Conservation (phyloP, 2,888 invertebrate genomes). For the Cylloceria caligata region DNA sequence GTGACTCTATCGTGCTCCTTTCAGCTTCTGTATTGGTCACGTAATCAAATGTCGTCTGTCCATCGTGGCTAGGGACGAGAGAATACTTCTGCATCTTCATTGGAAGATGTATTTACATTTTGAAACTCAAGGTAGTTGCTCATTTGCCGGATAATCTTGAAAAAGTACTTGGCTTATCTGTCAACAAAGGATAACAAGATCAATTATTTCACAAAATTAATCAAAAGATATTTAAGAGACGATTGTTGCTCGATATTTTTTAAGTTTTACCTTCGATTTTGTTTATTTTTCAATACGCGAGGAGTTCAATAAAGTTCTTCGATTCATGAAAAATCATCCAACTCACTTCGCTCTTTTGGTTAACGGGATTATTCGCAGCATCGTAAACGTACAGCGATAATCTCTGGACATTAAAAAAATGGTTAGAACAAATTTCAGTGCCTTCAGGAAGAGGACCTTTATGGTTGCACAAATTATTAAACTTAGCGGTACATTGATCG, state of each 20-base stretch:
- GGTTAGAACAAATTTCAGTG: not conserved
- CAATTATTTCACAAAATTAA: too few species aligned
- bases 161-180: too few species aligned
- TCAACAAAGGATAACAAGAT: too few species aligned
- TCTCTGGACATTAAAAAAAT: constrained; percentile 13
- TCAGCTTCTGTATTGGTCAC: not conserved
- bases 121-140: constrained; percentile 48
- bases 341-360: constrained; percentile 38
- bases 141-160: constrained; percentile 47
- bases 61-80: not conserved
- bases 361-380: constrained; percentile 28
- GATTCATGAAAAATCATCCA: constrained; percentile 44
- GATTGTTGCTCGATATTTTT: constrained; percentile 46
- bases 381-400: constrained; percentile 5
- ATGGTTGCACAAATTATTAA: too few species aligned
- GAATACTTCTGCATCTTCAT: not conserved
- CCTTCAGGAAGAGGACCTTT: not conserved
- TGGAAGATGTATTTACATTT: constrained; percentile 35
- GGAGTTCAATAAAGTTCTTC: constrained; percentile 50
- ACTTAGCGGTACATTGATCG: too few species aligned
- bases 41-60: not conserved
- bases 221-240: too few species aligned
- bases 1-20: not conserved
- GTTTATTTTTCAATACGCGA: constrained; percentile 31
- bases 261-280: constrained; percentile 34